Percentiles rank a stretch among this genome's conserved stretches.
Conservation (phyloP, 2,113 vertebrate genomes). For the Piaya cayana region DNA sequence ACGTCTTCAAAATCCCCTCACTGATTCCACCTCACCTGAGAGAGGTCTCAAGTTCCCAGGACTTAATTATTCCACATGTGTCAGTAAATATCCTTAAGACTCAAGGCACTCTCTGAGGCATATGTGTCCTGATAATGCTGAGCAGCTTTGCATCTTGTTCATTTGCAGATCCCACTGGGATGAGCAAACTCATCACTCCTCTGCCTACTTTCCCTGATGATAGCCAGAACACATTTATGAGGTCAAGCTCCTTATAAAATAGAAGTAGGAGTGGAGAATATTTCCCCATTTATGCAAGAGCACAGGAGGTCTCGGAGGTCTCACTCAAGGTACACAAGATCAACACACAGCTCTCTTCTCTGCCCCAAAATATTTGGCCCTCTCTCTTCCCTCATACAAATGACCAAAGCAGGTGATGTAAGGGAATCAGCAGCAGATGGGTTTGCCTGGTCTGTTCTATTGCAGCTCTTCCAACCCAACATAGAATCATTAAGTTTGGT, state of each 20-base stretch:
- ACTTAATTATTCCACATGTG: not conserved
- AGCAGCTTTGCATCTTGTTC: not conserved
- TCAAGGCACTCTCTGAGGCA: not conserved
- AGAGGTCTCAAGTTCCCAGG: not conserved
- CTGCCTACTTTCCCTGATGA: not conserved
- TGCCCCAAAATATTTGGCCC: not conserved
- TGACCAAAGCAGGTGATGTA: not conserved
- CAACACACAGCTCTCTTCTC: not conserved
- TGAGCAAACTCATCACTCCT: not conserved
- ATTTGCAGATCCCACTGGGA: not conserved
- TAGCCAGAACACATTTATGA: rapidly evolving
- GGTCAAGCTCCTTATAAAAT: not conserved
- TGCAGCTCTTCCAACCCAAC: not conserved
- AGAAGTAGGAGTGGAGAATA: not conserved
- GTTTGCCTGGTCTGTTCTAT: not conserved
- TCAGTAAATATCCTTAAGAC: not conserved
- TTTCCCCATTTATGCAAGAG: not conserved
- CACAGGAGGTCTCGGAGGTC: not conserved
- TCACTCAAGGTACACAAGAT: not conserved
- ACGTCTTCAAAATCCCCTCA: not conserved
- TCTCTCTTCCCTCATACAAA: not conserved
- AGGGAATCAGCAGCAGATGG: not conserved
- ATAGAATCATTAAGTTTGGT: too few species aligned
- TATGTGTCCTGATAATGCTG: not conserved
- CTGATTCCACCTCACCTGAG: not conserved